Evolutionary conservation across 2,888 invertebrate genomes (phyloP).

Genomic region (Deroplatys truncata): DNA sequence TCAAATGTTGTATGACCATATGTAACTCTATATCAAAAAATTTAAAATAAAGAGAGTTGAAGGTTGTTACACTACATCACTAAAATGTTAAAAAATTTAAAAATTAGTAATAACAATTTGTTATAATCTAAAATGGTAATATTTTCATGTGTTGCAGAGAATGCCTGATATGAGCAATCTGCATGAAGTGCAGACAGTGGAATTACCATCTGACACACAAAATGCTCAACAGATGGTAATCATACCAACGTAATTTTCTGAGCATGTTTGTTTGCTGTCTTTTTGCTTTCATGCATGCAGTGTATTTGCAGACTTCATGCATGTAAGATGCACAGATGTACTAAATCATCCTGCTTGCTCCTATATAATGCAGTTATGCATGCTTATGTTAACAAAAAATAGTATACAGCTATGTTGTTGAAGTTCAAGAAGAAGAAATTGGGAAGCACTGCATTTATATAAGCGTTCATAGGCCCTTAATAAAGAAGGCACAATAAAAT

Average conservation of each 20-base stretch:
- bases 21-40: neutral
- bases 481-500: no score
- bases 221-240: neutral
- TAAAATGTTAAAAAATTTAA: neutral
- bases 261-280: neutral
- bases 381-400: neutral
- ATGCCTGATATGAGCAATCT: conserved; percentile 36
- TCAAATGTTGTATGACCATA: neutral
- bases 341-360: neutral
- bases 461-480: no score
- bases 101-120: neutral
- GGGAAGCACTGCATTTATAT: no score
- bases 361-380: neutral
- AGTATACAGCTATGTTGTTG: neutral
- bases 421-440: neutral
- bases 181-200: conserved; percentile 39
- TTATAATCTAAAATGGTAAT: neutral
- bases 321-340: neutral
- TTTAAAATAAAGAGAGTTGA: no score
- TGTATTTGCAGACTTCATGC: no score
- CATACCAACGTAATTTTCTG: neutral
- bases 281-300: neutral
- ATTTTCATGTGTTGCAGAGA: conserved; percentile 12
- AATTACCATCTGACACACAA: conserved; percentile 14
- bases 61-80: no score